Evolutionary conservation across 2,113 vertebrate species (phyloP).

Genomic region (Andinoacara biseriatus): DNA sequence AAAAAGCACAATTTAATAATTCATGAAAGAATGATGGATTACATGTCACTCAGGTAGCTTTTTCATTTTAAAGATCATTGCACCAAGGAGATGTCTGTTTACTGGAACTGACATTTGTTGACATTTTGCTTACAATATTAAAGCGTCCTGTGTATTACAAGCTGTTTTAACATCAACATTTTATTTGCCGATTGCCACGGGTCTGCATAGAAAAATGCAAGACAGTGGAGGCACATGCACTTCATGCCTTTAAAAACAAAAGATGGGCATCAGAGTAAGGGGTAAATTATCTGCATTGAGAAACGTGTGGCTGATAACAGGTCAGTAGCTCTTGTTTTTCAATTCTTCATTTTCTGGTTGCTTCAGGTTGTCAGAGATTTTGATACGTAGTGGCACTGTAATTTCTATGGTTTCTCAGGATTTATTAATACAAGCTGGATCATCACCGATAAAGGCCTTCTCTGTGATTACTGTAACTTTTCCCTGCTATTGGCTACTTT

Average conservation of each 20-base stretch:
- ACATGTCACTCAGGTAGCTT: neutral
- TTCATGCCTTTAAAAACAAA: neutral
- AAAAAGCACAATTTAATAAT: neutral
- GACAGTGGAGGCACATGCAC: neutral
- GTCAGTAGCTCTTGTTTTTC: neutral
- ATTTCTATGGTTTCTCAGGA: neutral
- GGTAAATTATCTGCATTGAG: neutral
- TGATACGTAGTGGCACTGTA: neutral
- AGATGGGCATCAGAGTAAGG: neutral
- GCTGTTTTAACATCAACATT: neutral
- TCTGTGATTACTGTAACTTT: neutral
- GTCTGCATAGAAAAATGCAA: neutral
- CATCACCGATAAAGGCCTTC: neutral
- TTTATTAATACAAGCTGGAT: neutral
- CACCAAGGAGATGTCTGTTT: neutral
- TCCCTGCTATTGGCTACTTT: neutral
- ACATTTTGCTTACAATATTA: conserved; percentile 11
- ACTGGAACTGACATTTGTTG: conserved; percentile 23
- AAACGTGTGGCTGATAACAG: neutral
- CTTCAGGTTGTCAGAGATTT: neutral
- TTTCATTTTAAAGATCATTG: neutral
- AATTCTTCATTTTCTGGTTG: neutral
- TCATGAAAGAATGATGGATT: neutral
- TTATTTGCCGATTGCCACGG: neutral
- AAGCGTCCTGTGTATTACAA: neutral